Conservation (phyloP, 2,797 vertebrate species). For the Mormyrops attenuatus region DNA sequence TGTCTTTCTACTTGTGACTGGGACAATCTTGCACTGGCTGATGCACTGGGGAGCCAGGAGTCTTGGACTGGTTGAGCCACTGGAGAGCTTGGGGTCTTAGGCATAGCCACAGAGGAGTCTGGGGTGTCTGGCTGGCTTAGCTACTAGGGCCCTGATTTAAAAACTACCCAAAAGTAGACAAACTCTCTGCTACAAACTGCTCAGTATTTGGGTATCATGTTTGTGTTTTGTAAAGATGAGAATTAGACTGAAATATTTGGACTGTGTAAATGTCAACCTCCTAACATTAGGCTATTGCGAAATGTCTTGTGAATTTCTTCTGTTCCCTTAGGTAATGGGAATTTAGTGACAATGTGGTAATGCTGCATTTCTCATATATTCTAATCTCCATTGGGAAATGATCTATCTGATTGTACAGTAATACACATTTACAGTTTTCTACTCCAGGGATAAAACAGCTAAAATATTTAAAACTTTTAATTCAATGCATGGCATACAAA, state of each 20-base stretch:
- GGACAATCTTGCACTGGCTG: not conserved
- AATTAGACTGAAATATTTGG: not conserved
- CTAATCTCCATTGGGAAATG: not conserved
- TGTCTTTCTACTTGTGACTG: not conserved
- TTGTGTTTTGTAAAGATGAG: not conserved
- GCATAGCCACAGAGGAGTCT: not conserved
- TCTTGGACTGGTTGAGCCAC: not conserved
- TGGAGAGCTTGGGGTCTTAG: not conserved
- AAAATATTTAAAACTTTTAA: not conserved
- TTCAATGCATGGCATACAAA: not conserved
- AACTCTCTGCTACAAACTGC: not conserved
- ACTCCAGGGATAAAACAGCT: not conserved
- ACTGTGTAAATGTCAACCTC: not conserved
- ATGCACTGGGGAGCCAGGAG: not conserved
- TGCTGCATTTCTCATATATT: not conserved
- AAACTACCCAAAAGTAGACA: not conserved
- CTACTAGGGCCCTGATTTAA: not conserved
- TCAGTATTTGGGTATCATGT: not conserved
- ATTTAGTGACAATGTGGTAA: not conserved
- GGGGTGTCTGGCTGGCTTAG: not conserved
- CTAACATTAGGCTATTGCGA: not conserved
- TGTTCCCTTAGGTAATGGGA: slow-evolving; percentile 1
- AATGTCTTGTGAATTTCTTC: not conserved
- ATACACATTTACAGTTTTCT: not conserved
- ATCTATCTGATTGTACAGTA: not conserved